Evolutionary conservation across 53 echinoderm and acorn worm genomes (phyloP), one percentile per base, ranked within the genome.

Genomic region (Henricia sp.): DNA sequence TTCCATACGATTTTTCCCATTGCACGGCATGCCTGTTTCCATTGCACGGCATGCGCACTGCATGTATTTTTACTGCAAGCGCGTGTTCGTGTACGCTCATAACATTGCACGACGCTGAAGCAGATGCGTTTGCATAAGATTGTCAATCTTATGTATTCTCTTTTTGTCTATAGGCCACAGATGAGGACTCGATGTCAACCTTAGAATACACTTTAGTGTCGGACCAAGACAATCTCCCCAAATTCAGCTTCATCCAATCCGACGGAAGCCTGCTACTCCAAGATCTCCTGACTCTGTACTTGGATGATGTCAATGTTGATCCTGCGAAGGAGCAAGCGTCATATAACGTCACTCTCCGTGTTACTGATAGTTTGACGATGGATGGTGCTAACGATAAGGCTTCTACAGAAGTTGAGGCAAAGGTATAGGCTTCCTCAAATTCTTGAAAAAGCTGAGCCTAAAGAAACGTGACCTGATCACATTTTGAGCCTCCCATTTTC

Each of bases 341-440:
- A 6, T 80, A 80, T 20, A 50, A 64, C 16, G 80, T 80, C 64
- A 63, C 63, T 2, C 50, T 80, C 0, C 32, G 35, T 35, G 80
- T 80, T 48, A 80, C 34, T 0, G 80, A 80, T 28, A 43, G 28
- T 20, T 14, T 63, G 63, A 63, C 73, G 16, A 4, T 37, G 26
- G 34, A 33, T 2, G 46, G 36, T 19, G 19, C 27, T 4, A 60
- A 60, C 37, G 19, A 71, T 32, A 33, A 80, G 25, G 62, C 80
- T 1, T 80, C 80, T 13, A 14, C 80, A 27, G 57, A 38, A 14
- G 80, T 80, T 35, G 24, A 26, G 35, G 80, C 80, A 34, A 80
- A 80, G 80, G 80, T 80, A n/a, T n/a, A n/a, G n/a, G n/a, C n/a
- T n/a, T n/a, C n/a, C n/a, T n/a, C n/a, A n/a, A n/a, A n/a, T n/a